phyloP scores from a whole-genome alignment of 2,888 invertebrate species.

The Patella depressa region DNA sequence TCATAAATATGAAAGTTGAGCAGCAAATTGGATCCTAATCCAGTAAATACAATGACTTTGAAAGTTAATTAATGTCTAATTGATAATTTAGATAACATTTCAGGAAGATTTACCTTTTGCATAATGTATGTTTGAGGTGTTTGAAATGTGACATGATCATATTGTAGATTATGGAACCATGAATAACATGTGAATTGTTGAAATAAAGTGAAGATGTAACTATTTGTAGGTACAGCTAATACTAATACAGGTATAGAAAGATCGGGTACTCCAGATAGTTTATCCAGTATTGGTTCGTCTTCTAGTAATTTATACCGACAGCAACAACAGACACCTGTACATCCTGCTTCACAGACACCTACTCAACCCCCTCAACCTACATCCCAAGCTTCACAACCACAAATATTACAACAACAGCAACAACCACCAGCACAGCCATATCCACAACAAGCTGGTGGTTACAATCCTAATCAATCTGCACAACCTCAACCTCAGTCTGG shows the following conservation, averaged over 20 bases:
- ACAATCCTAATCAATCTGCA: neutral
- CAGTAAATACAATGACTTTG: too few relatives aligned
- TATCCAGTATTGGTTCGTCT: slow-evolving; percentile 63
- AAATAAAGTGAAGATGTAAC: too few relatives aligned
- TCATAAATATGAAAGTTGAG: too few relatives aligned
- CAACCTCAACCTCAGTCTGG: neutral
- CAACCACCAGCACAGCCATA: slow-evolving; percentile 25
- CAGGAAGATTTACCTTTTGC: too few relatives aligned
- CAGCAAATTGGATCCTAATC: too few relatives aligned
- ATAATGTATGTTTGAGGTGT: too few relatives aligned
- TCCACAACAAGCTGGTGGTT: neutral
- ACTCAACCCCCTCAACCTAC: slow-evolving; percentile 22
- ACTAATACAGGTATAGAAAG: slow-evolving; percentile 35
- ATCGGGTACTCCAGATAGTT: slow-evolving; percentile 65
- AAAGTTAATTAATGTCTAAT: too few relatives aligned
- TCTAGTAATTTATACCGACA: slow-evolving; percentile 43
- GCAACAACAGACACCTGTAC: slow-evolving; percentile 33
- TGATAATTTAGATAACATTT: too few relatives aligned
- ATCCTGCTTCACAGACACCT: slow-evolving; percentile 23
- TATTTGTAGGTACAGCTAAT: neutral
- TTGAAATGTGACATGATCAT: too few relatives aligned
- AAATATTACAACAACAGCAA: slow-evolving; percentile 27
- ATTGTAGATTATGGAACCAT: too few relatives aligned
- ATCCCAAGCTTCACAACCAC: slow-evolving; percentile 5
- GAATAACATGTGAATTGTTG: too few relatives aligned